Conservation (phyloP, 2,113 vertebrate genomes). For the Megalops atlanticus region DNA sequence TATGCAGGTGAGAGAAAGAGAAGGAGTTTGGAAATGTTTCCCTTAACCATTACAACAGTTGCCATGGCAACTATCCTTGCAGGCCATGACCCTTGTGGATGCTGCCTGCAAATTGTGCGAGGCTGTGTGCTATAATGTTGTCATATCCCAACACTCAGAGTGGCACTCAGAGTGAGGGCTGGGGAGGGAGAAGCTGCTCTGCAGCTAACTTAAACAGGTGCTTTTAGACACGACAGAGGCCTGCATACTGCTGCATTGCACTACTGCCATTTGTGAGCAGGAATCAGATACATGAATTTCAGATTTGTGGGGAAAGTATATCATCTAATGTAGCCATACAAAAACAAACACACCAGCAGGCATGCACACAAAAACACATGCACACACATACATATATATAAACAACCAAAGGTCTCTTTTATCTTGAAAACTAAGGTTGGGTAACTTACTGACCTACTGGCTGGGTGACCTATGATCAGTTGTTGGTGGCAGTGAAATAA, state of each 20-base stretch:
- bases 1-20: too few species aligned
- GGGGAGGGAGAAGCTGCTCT: background rate
- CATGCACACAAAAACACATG: too few species aligned
- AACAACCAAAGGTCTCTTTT: too few species aligned
- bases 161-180: background rate
- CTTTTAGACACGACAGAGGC: constrained; percentile 5
- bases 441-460: background rate
- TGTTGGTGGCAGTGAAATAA: too few species aligned
- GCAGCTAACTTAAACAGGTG: constrained; percentile 10
- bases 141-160: constrained; percentile 25
- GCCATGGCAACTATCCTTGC: constrained; percentile 72
- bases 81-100: constrained; percentile 75
- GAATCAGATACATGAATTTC: background rate
- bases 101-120: constrained; percentile 48
- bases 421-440: background rate
- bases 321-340: background rate
- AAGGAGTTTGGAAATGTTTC: constrained; percentile 12
- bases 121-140: constrained; percentile 14
- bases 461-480: too few species aligned
- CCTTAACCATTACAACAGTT: constrained; percentile 58
- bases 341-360: background rate
- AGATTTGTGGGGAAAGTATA: background rate
- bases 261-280: background rate
- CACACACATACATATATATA: background rate
- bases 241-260: background rate